Evolutionary conservation across 1,140 invertebrate genomes (phyloP).

Genomic region (Drosophila micromelanica): DNA sequence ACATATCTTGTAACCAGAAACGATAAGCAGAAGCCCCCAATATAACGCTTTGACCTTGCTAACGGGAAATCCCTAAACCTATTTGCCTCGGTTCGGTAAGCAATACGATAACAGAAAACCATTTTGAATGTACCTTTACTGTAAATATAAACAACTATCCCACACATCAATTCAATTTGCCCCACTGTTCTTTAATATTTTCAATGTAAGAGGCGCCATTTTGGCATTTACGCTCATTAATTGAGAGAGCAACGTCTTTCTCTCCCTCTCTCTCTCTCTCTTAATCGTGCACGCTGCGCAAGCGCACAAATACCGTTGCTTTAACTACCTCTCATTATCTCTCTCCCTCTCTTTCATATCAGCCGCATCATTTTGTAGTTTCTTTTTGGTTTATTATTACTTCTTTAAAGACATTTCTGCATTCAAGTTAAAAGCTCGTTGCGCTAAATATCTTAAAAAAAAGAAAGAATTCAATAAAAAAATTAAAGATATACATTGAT

Average conservation of each 20-base stretch:
- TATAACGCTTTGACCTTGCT: slow-evolving; percentile 1
- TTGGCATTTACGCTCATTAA: neutral
- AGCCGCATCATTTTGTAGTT: neutral
- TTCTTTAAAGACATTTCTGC: slow-evolving; percentile 55
- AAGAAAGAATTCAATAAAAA: slow-evolving; percentile 29
- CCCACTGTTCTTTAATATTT: neutral
- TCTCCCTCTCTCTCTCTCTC: too few species aligned
- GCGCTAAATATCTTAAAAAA: slow-evolving; percentile 25
- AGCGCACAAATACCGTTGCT: neutral
- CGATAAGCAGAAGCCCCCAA: neutral
- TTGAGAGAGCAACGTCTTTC: too few species aligned
- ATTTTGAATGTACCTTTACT: slow-evolving; percentile 40
- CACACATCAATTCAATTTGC: slow-evolving; percentile 7
- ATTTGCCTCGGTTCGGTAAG: slow-evolving; percentile 20
- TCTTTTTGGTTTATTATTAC: slow-evolving; percentile 41
- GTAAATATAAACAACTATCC: slow-evolving; percentile 45
- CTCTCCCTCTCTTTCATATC: neutral
- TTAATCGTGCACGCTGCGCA: neutral
- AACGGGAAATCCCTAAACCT: slow-evolving; percentile 1
- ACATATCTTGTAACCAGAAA: slow-evolving; percentile 19
- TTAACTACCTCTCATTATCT: neutral
- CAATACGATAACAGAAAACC: slow-evolving; percentile 15
- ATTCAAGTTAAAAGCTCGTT: slow-evolving; percentile 38
- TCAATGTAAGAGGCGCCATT: neutral
- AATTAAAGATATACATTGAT: slow-evolving; percentile 1